These are phyloP conservation scores for Eurypyga helias DNA, from an alignment of 2,113 vertebrate species.

Conservation along the genomic window DNA sequence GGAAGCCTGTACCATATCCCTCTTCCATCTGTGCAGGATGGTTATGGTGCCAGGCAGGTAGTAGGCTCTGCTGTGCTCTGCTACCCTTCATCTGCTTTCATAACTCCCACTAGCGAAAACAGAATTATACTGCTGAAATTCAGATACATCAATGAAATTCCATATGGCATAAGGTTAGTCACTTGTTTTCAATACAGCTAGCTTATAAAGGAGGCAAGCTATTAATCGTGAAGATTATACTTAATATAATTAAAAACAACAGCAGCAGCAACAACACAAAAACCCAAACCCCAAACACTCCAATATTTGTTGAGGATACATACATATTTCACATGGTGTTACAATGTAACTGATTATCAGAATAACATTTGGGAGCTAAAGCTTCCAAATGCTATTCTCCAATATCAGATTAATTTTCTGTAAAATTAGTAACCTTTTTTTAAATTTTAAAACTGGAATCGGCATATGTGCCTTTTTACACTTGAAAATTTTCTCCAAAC, in stretches of 20 bases:
- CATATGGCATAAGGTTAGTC: not conserved
- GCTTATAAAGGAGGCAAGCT: not conserved
- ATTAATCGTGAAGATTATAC: not conserved
- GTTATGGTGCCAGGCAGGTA: conserved; percentile 50
- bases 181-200: not conserved
- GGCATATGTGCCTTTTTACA: not conserved
- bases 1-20: not conserved
- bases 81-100: conserved; percentile 49
- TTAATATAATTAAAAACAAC: not conserved
- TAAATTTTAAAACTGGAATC: not conserved
- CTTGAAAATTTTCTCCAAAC: not conserved
- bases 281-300: accelerated
- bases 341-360: not conserved
- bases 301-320: not conserved
- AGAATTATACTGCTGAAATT: not conserved
- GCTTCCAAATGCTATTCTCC: not conserved
- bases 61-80: conserved; percentile 23
- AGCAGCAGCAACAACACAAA: not conserved
- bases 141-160: conserved; percentile 9
- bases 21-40: not conserved
- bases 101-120: conserved; percentile 38
- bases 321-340: not conserved
- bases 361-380: not conserved
- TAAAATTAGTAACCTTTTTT: not conserved
- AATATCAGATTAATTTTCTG: not conserved